phyloP scores from a whole-genome alignment of 2,888 invertebrate species.

The Salticus scenicus region DNA sequence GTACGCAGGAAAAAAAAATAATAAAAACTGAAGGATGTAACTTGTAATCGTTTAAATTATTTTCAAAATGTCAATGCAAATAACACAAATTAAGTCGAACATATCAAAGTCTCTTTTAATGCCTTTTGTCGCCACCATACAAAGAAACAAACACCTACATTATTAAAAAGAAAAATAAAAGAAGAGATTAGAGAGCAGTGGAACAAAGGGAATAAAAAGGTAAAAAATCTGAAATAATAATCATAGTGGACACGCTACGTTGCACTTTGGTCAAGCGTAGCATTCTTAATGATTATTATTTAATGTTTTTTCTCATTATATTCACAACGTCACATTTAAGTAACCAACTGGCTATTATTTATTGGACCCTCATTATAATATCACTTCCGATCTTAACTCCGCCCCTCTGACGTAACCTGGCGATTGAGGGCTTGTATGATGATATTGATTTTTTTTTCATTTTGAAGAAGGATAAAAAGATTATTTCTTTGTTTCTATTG shows the following conservation, averaged over 20 bases:
- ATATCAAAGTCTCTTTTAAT: background rate
- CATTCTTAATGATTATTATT: conserved; percentile 67
- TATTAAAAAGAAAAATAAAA: conserved; percentile 7
- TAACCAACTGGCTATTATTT: conserved; percentile 60
- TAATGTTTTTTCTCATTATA: conserved; percentile 19
- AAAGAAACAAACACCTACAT: conserved; percentile 54
- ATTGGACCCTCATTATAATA: conserved; percentile 67
- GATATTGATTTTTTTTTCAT: conserved; percentile 53
- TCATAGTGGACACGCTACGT: conserved; percentile 47
- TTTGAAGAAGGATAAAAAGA: conserved; percentile 23
- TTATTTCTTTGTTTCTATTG: conserved; percentile 10
- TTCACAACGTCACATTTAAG: conserved; percentile 43
- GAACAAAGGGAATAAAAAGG: conserved; percentile 20
- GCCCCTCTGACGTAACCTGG: conserved; percentile 56
- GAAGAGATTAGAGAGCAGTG: background rate
- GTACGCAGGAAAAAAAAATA: too few relatives aligned
- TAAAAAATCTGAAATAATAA: conserved; percentile 53
- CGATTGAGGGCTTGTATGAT: conserved; percentile 41
- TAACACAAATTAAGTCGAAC: conserved; percentile 17
- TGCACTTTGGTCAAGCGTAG: conserved; percentile 47
- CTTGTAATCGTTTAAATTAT: too few relatives aligned
- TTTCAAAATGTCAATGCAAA: background rate
- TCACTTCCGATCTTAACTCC: conserved; percentile 63
- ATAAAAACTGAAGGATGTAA: too few relatives aligned
- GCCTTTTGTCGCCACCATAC: conserved; percentile 10